Base-by-base conservation (phyloP, 1,140 invertebrate genomes). In the Pectinophora gossypiella region DNA sequence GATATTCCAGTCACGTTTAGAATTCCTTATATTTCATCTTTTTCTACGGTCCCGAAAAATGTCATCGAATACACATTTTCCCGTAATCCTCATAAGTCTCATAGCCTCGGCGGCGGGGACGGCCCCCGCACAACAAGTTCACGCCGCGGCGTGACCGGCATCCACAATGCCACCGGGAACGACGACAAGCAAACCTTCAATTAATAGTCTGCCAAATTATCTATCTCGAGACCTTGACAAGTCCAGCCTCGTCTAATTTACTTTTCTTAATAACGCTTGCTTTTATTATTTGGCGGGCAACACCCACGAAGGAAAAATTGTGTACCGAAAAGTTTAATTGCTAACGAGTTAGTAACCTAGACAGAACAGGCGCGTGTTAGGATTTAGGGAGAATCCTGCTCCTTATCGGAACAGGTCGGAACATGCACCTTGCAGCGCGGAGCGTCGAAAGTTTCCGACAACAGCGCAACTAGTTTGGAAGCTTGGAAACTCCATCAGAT, bases 11-110 rank as follows among this genome's bases (percentile, higher is more conserved):
- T 87, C 84, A 87, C 84, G 84, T 85, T 68, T 70, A 78, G 65
- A 85, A 87, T 87, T 87, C 74, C 84, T 83, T 85, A 87, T 85
- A 85, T 85, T 85, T 87, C 80, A 83, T 87, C 82, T 87, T 87
- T 85, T 87, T 84, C 76, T 73, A 79, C 80, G 75, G 70, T 65
- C 76, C 71, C 78, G 76, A 87, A 87, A 85, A 87, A 87, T 85
- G 81, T 85, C 84, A 87, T 87, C 84, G 82, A 87, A 87, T 87
- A 85, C 82, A 79, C 84, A 87, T 85, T 87, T 87, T 78, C 78
- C 66, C 75, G 79, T 87, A 87, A 87, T 87, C 82, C 81, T 81
- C 72, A 81, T 85, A 87, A 87, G 84, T 78, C 81, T 81, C 75
- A 73, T 76, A 71, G 79, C 80, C 71, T 72, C 68, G 68, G 64